These are phyloP conservation scores for Sebastiscus albofasciatus DNA, from an alignment of 2,797 vertebrate species.

Conservation along the genomic window DNA sequence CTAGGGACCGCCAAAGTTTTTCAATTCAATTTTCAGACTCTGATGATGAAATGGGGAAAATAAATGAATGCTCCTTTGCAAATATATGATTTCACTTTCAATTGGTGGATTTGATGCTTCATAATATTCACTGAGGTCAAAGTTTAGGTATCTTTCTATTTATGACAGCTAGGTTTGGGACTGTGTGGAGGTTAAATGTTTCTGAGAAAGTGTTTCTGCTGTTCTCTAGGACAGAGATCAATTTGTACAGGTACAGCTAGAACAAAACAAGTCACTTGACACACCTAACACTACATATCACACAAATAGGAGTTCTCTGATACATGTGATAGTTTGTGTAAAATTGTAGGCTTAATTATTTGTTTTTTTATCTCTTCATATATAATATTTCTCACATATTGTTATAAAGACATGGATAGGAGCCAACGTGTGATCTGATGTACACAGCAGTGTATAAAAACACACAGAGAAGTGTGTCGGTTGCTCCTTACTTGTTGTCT, in stretches of 20 bases:
- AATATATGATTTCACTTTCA: neutral
- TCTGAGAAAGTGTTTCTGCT: neutral
- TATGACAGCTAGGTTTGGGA: neutral
- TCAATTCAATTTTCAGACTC: neutral
- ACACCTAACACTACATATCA: neutral
- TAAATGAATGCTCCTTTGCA: neutral
- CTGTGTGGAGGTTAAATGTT: neutral
- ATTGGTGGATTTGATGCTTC: neutral
- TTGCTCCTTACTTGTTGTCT: conserved; percentile 89
- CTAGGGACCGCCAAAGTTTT: neutral
- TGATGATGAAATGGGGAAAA: neutral
- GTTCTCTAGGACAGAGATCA: neutral
- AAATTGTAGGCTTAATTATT: neutral
- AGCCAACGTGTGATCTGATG: neutral
- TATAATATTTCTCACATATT: neutral
- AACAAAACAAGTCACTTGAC: neutral
- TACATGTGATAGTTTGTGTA: neutral
- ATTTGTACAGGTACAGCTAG: neutral
- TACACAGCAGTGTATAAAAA: neutral
- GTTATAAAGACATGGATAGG: neutral
- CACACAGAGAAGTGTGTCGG: neutral
- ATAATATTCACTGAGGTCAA: neutral
- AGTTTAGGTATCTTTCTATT: neutral
- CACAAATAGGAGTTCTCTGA: neutral
- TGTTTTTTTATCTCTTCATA: neutral